Conservation (phyloP, 64 coral and sea anemone species). For the Cladopsammia gracilis region DNA sequence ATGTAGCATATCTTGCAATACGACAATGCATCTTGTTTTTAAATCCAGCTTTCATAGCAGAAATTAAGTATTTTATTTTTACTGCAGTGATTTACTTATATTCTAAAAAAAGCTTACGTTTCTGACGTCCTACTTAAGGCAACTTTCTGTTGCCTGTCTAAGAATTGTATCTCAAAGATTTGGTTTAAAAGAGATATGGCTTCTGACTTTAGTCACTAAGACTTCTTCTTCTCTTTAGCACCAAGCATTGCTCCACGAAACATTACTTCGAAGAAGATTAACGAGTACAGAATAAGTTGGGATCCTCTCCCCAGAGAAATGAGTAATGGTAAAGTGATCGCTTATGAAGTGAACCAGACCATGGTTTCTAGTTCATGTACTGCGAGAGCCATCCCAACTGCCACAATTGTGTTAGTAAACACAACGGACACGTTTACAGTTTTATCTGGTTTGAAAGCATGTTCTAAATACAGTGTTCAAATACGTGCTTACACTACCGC, state of each 20-base stretch:
- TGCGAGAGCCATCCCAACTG: neutral
- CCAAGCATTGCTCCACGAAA: neutral
- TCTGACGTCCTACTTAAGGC: no score
- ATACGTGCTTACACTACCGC: neutral
- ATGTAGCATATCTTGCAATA: no score
- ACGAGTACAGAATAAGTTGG: neutral
- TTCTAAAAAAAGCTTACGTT: no score
- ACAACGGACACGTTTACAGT: neutral
- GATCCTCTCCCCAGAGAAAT: neutral
- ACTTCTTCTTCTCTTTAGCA: no score
- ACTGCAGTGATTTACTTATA: no score
- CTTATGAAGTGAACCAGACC: neutral
- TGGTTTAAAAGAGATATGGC: no score
- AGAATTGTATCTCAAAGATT: no score
- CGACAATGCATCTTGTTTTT: no score
- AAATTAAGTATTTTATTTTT: no score
- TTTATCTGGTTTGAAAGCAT: neutral
- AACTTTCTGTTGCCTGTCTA: no score
- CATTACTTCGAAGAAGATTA: neutral
- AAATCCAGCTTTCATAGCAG: no score
- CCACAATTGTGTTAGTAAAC: neutral
- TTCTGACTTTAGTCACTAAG: no score
- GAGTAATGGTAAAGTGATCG: neutral
- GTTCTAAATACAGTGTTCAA: neutral
- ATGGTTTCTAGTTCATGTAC: neutral